Percentiles rank a stretch among this genome's conserved stretches.
Conservation (phyloP, 2,888 invertebrate genomes). For the Erannis defoliaria region DNA sequence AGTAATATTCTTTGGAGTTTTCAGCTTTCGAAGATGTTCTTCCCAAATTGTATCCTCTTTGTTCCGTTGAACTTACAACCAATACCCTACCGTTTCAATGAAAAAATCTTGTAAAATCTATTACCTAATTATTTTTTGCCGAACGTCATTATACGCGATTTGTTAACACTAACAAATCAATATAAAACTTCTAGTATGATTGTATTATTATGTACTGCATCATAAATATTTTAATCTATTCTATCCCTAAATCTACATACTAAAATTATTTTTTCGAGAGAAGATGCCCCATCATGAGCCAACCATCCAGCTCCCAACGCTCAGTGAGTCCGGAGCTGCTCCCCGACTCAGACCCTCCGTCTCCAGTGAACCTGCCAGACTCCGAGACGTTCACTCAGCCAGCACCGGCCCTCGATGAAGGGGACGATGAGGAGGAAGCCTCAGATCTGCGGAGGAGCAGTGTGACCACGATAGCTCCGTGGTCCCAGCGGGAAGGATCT, state of each 20-base stretch:
- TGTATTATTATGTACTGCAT: no score
- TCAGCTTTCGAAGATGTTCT: no score
- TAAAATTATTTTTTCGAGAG: not conserved
- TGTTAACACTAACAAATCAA: no score
- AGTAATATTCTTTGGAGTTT: no score
- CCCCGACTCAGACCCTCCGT: slow-evolving; percentile 8
- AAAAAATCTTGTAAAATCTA: not conserved
- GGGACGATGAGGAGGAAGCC: not conserved
- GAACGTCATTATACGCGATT: no score
- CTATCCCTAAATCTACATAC: not conserved
- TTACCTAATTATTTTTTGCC: not conserved
- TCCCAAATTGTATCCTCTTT: no score
- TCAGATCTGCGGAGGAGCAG: not conserved
- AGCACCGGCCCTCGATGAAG: not conserved
- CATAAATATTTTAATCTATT: no score
- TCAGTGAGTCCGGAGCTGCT: slow-evolving; percentile 13
- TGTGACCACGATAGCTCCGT: slow-evolving; percentile 5
- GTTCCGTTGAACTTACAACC: not conserved
- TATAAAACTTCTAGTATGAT: no score
- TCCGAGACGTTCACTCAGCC: not conserved
- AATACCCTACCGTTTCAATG: not conserved
- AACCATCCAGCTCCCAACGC: not conserved
- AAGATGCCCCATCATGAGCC: slow-evolving; percentile 11
- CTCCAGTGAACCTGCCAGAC: not conserved
- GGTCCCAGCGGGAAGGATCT: not conserved